Evolutionary conservation across 2,888 invertebrate genomes (phyloP), one percentile per base, ranked within the genome.

Genomic region (Limnephilus rhombicus): DNA sequence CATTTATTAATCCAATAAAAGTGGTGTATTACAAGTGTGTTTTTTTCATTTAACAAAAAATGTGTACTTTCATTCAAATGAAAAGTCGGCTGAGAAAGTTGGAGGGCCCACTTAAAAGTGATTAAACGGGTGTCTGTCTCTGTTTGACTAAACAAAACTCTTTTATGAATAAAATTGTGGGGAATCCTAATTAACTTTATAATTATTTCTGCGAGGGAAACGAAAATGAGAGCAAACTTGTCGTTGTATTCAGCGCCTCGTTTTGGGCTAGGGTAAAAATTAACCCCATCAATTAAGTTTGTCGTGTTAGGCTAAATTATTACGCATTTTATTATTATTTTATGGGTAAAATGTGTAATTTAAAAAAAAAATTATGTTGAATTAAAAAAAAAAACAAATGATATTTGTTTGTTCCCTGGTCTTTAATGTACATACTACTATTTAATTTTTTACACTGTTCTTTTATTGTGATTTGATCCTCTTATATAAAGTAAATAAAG

Each of bases 121-220:
- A 91, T 91, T 91, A 91, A 88, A 91, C 82, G 87, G 87, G 41
- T 88, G 49, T 86, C 86, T 88, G 49, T 86, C 86, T 45, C 87
- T 82, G 91, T 91, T 91, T 91, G 87, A 91, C 88, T 81, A 81
- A 91, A 88, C 87, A 91, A 91, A 91, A 92, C 89, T 92, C 92
- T 90, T 92, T 92, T 90, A 90, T 92, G 90, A 90, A 90, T 90
- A 29, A 91, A 87, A 88, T 68, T 85, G 53, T 49, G 91, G 49
- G 53, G 87, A 49, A 34, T 87, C 83, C 49, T 92, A 91, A 92
- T 92, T 92, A 92, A 92, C 91, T 92, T 91, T 91, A 34, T 80
- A 89, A 92, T 89, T 80, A 92, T 92, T 92, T 92, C 91, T 85
- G 89, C 45, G 68, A 89, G 34, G 29, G 85, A 89, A 41, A 91